A percentile compares a stretch with the other conserved stretches of the same genome.
Conservation (phyloP, 2,113 vertebrate species). For the Callopanchax toddi region DNA sequence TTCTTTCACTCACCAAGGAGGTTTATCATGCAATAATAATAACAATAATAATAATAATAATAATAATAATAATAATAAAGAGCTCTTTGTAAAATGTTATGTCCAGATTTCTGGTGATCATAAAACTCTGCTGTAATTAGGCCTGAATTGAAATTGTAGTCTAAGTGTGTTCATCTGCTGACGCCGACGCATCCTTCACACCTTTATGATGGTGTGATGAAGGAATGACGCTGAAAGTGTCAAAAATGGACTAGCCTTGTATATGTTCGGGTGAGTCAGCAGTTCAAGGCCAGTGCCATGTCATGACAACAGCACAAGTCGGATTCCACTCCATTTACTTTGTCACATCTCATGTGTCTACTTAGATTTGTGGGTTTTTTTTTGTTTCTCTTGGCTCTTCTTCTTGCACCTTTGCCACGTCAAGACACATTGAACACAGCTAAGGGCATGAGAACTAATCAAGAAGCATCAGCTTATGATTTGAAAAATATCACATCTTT, state of each 20-base stretch:
- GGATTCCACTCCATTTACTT: conserved; percentile 10
- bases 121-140: no score
- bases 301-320: neutral
- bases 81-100: neutral
- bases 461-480: no score
- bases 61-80: neutral
- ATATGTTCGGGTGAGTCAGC: conserved; percentile 6
- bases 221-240: conserved; percentile 31
- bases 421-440: no score
- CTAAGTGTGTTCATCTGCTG: conserved; percentile 25
- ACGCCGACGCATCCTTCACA: conserved; percentile 45
- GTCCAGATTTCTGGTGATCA: neutral
- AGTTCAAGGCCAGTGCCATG: conserved; percentile 26
- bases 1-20: neutral
- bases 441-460: no score
- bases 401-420: no score
- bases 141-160: neutral
- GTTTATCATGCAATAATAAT: neutral
- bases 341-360: neutral
- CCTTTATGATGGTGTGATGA: conserved; percentile 24
- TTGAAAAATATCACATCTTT: no score
- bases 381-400: neutral
- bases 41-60: neutral
- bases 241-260: conserved; percentile 20
- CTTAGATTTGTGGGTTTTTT: neutral